A percentile compares a stretch with the other conserved stretches of the same genome.
Evolutionary conservation across 2,888 invertebrate species (phyloP).

Genomic region (Machimus atricapillus): DNA sequence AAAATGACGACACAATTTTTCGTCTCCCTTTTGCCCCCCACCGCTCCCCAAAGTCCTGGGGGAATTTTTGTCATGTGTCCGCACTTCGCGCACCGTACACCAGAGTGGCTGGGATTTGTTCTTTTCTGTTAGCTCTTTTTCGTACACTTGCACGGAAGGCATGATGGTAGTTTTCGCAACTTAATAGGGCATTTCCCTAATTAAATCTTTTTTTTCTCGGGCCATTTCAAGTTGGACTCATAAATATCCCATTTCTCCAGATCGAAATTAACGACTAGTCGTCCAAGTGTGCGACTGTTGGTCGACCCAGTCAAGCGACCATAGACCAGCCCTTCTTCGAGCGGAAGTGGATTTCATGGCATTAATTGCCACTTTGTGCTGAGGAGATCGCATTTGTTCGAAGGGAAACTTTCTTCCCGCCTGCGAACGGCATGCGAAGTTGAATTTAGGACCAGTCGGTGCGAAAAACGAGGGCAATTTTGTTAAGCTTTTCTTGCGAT

Average conservation of each 20-base stretch:
- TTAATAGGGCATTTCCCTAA: constrained; percentile 36
- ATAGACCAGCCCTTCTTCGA: not conserved
- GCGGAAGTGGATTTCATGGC: not conserved
- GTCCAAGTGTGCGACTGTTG: not conserved
- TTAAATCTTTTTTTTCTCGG: constrained; percentile 18
- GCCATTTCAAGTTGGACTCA: not conserved
- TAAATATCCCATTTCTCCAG: constrained; percentile 10
- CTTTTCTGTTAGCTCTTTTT: not conserved
- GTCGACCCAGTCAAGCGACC: not conserved
- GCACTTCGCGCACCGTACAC: not conserved
- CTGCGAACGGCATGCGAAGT: not conserved
- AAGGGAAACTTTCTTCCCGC: not conserved
- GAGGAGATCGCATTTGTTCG: not conserved
- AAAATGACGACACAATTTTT: constrained; percentile 23
- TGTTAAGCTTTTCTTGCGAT: not conserved
- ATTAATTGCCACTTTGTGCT: not conserved
- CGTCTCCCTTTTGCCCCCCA: not conserved
- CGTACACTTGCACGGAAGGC: not conserved
- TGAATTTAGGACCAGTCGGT: not conserved
- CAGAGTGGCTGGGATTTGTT: not conserved
- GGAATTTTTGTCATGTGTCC: not conserved
- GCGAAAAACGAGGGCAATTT: not conserved
- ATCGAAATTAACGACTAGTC: constrained; percentile 6
- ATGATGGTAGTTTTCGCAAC: not conserved
- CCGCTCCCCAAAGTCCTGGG: not conserved